These are phyloP conservation scores for Notechis scutatus DNA, from an alignment of 2,113 vertebrate species.

Conservation along the genomic window DNA sequence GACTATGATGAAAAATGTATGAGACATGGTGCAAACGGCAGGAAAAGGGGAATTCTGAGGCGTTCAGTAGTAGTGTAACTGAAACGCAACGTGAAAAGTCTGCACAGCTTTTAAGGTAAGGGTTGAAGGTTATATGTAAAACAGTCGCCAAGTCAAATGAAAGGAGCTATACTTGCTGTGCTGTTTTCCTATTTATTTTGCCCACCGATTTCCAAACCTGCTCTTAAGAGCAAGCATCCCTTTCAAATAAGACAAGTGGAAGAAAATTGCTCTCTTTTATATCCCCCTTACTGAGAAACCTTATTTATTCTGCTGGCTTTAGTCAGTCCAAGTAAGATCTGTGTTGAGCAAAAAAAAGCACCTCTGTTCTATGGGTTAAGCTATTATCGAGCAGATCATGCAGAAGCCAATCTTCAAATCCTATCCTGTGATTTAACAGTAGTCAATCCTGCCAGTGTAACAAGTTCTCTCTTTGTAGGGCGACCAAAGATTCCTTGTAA, in stretches of 20 bases:
- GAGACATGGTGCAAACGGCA: neutral
- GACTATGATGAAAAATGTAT: neutral
- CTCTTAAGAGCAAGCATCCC: neutral
- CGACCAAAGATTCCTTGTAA: neutral
- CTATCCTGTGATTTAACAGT: neutral
- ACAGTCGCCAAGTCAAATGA: neutral
- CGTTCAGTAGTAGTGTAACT: neutral
- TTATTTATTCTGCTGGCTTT: neutral
- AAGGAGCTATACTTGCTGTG: neutral
- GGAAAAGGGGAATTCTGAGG: neutral
- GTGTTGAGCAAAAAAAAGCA: neutral
- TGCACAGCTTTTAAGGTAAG: neutral
- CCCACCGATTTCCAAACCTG: neutral
- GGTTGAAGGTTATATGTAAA: neutral
- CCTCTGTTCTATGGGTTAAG: neutral
- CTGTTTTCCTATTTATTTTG: conserved; percentile 13
- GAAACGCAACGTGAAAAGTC: neutral
- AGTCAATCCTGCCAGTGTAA: neutral
- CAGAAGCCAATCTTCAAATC: neutral
- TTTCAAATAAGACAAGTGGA: conserved; percentile 5
- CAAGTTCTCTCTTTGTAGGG: neutral
- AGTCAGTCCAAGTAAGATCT: neutral
- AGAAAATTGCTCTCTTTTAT: neutral
- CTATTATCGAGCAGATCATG: neutral
- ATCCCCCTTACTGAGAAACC: neutral